Evolutionary conservation across 2,888 invertebrate species (phyloP), one percentile per base, ranked within the genome.

Genomic region (Amphipoea oculea): DNA sequence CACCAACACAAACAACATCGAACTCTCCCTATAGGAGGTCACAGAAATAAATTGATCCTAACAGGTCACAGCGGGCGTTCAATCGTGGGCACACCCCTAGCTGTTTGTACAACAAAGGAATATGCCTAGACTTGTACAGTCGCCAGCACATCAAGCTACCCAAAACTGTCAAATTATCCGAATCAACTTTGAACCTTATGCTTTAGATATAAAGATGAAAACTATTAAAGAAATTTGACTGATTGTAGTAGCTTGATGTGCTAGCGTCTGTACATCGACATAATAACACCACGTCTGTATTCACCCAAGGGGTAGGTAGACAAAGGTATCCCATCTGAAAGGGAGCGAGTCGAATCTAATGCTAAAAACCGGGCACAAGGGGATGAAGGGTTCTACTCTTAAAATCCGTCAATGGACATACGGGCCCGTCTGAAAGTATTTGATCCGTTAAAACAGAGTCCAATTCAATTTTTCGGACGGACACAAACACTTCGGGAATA

Each of bases 1-100:
- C 36, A 23, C n/a, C n/a, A 63, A 29, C 23, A 70, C 36, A 65
- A 65, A 29, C 48, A 48, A 65, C 42, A 73, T 36, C 70, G 48
- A 77, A 36, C 57, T 45, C 68, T 60, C 70, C 77, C 63, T 60
- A 57, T 11, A 73, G 23, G 67, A 68, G 67, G 66, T 71, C 77
- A 72, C 75, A 60, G 73, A 81, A 73, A 63, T 60, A 73, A 85
- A 85, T 85, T 85, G 75, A 71, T 70, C 77, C 14, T 70, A 85
- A 76, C 51, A 54, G 45, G 57, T 48, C 79, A n/a, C 85, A 65
- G 85, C 75, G 42, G n/a, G 85, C 88, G 65, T 4, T 67, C 85
- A 85, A 87, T 85, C 78, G 81, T 73, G 12, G 29, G 1, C 88
- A 42, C 85, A 69, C 85, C 88, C 71, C 48, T n/a, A n/a, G n/a